phyloP scores from a whole-genome alignment of 2,113 vertebrate species.

The Cavia aperea region DNA sequence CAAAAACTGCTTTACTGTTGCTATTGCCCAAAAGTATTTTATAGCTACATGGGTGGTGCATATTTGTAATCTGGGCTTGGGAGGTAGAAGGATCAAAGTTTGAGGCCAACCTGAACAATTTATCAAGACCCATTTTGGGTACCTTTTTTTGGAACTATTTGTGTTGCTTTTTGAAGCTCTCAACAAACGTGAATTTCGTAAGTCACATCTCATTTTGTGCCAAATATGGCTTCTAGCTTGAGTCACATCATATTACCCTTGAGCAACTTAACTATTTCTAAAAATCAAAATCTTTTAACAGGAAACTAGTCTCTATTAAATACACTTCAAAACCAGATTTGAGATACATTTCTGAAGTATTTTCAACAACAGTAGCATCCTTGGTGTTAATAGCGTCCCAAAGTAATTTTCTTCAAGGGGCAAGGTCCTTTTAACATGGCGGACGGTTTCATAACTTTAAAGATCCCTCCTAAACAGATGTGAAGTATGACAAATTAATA shows the following conservation, averaged over 20 bases:
- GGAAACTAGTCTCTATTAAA: neutral
- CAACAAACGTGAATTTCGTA: neutral
- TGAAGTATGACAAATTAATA: neutral
- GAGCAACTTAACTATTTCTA: neutral
- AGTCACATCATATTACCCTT: neutral
- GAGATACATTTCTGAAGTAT: neutral
- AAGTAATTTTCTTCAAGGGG: neutral
- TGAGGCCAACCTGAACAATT: neutral
- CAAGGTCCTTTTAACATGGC: neutral
- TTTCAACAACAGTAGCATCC: neutral
- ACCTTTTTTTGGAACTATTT: neutral
- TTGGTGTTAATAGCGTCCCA: neutral
- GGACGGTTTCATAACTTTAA: neutral
- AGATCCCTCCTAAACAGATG: neutral
- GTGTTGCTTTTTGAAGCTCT: neutral
- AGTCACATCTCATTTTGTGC: neutral
- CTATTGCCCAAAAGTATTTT: neutral
- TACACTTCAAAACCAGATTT: neutral
- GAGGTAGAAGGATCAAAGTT: neutral
- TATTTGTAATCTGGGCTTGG: neutral
- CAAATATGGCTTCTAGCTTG: neutral
- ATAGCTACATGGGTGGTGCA: neutral
- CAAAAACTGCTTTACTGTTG: neutral
- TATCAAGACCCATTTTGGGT: neutral
- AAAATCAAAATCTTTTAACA: neutral